Evolutionary conservation across 1,140 invertebrate genomes (phyloP), one percentile per base, ranked within the genome.

Genomic region (Atta cephalotes): DNA sequence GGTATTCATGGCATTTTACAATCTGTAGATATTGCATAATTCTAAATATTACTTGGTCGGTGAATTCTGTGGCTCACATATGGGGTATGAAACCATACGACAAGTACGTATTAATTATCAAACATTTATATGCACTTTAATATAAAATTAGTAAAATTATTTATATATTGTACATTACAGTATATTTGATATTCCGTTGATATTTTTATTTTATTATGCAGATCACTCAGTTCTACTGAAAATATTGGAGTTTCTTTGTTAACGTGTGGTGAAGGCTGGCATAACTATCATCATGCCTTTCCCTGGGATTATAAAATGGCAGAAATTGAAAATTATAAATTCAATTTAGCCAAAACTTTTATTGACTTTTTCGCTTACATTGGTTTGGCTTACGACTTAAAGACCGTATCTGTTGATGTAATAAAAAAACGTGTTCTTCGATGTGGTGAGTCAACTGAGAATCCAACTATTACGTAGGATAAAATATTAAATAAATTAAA

Each of bases 201-300:
- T 35, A 18, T 0, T 71, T 58, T 51, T 35, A 76, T 2, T 39
- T 56, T 76, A 56, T 74, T 28, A 28, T 94, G 25, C 94, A 98
- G 97, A 63, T 94, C 95, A 66, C 97, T 97, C 51, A 96, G 95
- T 21, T 90, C 94, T 1, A 91, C 91, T 60, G 95, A 96, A 65
- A 96, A 96, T 85, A 80, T 90, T 58, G 88, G 92, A 2, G 95
- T 96, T 5, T 88, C 95, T 9, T 90, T 95, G 25, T 91, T 95
- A 45, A 88, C 95, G 0, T 87, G 94, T 10, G 95, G 95, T 6
- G 95, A 96, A 93, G 96, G 96, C n/a, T 97, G 96, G 94, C 97
- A 97, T 92, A 97, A 97, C 93, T 97, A 97, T 93, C 97, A 97
- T 91, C 97, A 97, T 90, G 95, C 96, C 0, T 97, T 97, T 93